Conservation (phyloP, 2,888 invertebrate genomes). For the Ophion slaviceki region DNA sequence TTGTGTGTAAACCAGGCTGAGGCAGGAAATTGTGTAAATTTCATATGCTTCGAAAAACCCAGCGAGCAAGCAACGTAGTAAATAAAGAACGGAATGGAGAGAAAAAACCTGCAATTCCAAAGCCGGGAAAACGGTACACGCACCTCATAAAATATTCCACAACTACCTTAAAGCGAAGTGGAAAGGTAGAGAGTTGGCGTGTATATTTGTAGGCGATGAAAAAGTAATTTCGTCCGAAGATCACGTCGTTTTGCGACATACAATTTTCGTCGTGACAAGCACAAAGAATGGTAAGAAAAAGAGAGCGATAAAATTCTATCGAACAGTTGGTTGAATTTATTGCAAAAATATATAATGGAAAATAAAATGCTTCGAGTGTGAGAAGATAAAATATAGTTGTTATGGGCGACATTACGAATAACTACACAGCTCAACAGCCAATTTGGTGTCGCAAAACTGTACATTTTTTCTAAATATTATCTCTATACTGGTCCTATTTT, state of each 20-base stretch:
- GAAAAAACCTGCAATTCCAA: background rate
- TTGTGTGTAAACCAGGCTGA: background rate
- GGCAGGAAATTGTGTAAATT: constrained; percentile 8
- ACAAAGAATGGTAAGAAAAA: background rate
- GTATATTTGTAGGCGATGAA: background rate
- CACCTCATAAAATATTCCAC: background rate
- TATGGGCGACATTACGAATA: too few relatives aligned
- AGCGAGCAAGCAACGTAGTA: background rate
- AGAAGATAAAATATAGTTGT: too few relatives aligned
- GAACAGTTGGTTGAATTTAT: too few relatives aligned
- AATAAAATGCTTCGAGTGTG: too few relatives aligned
- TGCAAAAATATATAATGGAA: too few relatives aligned
- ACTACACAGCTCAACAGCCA: too few relatives aligned
- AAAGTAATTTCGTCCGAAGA: constrained; percentile 10
- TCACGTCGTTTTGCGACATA: background rate
- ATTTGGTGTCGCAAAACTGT: too few relatives aligned
- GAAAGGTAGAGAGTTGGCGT: background rate
- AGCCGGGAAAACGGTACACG: constrained; percentile 2
- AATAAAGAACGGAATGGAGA: background rate
- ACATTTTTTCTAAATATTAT: too few relatives aligned
- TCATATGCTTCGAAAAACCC: background rate
- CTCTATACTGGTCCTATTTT: too few relatives aligned
- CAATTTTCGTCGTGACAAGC: background rate
- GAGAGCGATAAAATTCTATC: background rate
- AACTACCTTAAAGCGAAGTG: background rate